These are phyloP conservation scores for Chloebia gouldiae DNA, from an alignment of 2,113 vertebrate species.

Conservation along the genomic window DNA sequence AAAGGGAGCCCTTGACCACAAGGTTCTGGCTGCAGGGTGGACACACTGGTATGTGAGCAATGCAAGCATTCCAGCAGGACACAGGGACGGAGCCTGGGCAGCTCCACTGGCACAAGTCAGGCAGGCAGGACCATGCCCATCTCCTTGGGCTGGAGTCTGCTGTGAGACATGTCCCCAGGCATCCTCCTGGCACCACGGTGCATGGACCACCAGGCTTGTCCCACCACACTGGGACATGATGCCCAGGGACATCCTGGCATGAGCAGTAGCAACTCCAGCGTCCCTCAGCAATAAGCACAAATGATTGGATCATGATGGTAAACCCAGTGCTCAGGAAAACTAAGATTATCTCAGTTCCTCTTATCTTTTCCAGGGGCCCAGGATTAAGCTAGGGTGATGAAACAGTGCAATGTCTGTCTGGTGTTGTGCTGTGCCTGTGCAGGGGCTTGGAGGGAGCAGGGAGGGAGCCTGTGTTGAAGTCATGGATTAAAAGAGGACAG, in stretches of 20 bases:
- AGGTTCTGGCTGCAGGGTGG: neutral
- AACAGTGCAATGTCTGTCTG: neutral
- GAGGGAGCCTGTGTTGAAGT: neutral
- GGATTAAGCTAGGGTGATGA: neutral
- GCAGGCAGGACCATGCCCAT: neutral
- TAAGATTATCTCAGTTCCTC: neutral
- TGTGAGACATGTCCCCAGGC: neutral
- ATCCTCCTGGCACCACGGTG: accelerated
- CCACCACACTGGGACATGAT: accelerated
- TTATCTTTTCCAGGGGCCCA: neutral
- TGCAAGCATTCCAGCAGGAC: neutral
- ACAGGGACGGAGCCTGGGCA: neutral
- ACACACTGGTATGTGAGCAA: neutral
- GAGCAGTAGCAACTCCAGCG: too few relatives aligned
- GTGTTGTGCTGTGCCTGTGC: accelerated
- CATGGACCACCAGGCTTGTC: accelerated
- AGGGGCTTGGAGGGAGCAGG: neutral
- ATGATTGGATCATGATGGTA: accelerated
- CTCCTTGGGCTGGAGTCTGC: neutral
- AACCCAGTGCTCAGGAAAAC: neutral
- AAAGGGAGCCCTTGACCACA: conserved; percentile 14
- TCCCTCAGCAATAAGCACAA: neutral
- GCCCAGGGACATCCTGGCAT: accelerated
- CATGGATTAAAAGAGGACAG: neutral
- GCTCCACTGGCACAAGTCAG: neutral